Evolutionary conservation across 2,888 invertebrate species (phyloP).

Genomic region (Bhutanitis thaidina): DNA sequence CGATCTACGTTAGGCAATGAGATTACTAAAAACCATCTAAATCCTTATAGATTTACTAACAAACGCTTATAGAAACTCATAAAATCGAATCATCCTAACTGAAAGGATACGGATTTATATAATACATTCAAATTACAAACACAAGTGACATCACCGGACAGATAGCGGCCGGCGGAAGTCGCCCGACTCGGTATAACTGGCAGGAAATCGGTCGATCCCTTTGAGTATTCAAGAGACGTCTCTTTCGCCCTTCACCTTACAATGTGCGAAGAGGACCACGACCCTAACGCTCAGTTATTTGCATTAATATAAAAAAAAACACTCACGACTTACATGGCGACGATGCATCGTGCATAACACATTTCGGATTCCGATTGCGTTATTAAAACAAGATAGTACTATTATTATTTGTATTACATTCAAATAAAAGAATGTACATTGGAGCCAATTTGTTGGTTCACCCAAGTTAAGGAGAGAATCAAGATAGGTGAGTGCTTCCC

Average conservation of each 20-base stretch:
- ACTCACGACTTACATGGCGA: not conserved
- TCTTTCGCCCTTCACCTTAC: slow-evolving; percentile 41
- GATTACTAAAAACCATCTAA: too few relatives aligned
- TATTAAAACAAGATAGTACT: not conserved
- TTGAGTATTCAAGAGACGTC: slow-evolving; percentile 33
- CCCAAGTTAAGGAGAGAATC: too few relatives aligned
- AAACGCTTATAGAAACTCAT: too few relatives aligned
- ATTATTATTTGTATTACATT: not conserved
- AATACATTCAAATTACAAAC: slow-evolving; percentile 3
- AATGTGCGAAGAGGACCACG: slow-evolving; percentile 23
- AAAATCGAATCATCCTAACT: too few relatives aligned
- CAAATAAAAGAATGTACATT: not conserved
- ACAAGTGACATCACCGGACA: slow-evolving; percentile 25
- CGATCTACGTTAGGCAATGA: too few relatives aligned
- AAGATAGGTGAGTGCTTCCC: too few relatives aligned
- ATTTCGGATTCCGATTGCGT: not conserved
- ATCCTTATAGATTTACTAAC: too few relatives aligned
- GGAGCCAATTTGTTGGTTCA: too few relatives aligned
- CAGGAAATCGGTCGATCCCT: slow-evolving; percentile 31
- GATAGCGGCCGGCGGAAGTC: slow-evolving; percentile 32
- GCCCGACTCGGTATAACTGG: slow-evolving; percentile 29
- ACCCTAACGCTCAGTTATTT: slow-evolving; percentile 22
- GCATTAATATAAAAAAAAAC: slow-evolving; percentile 6
- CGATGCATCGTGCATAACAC: not conserved
- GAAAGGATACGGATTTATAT: slow-evolving; percentile 1